A percentile compares a stretch with the other conserved stretches of the same genome.
Conservation (phyloP, 2,797 vertebrate genomes). For the Eurystomus glaucurus region DNA sequence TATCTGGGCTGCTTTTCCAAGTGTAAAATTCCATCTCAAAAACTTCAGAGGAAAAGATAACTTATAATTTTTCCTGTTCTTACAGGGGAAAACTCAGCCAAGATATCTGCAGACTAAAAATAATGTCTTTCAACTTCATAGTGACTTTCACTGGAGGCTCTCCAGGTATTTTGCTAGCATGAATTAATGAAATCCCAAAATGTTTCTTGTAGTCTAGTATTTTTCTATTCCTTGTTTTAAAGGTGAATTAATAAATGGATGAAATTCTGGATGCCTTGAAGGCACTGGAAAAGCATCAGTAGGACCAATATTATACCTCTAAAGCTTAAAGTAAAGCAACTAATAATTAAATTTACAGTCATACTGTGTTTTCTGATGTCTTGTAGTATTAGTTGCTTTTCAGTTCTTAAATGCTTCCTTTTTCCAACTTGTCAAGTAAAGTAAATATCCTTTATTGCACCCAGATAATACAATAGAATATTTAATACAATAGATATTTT, state of each 20-base stretch:
- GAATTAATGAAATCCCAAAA: constrained; percentile 12
- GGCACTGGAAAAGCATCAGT: neutral
- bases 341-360: neutral
- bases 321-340: neutral
- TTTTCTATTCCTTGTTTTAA: neutral
- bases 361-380: neutral
- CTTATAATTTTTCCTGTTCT: neutral
- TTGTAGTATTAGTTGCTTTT: neutral
- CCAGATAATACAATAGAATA: neutral
- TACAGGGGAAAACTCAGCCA: neutral
- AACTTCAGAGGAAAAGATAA: neutral
- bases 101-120: constrained; percentile 11
- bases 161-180: neutral
- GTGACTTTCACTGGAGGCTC: neutral
- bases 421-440: neutral
- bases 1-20: neutral
- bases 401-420: neutral
- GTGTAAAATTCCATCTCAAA: neutral
- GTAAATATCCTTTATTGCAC: neutral
- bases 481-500: neutral
- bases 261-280: neutral
- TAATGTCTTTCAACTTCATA: neutral
- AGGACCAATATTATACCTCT: neutral
- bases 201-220: neutral
- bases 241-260: neutral